These are phyloP conservation scores for Caiman crocodilus DNA, from an alignment of 2,797 vertebrate species.

Conservation along the genomic window DNA sequence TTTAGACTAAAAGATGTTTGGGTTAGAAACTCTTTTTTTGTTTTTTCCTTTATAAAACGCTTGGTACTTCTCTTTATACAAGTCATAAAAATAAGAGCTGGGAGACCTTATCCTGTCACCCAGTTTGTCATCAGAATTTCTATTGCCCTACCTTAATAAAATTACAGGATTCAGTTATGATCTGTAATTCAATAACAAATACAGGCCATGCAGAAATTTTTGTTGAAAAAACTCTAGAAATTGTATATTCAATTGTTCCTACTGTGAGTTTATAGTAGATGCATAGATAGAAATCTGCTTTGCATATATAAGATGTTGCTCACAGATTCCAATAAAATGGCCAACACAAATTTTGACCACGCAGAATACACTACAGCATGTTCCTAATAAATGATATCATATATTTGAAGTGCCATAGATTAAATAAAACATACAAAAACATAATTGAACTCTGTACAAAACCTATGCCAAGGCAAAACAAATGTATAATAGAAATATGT, in stretches of 20 bases:
- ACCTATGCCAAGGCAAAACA: rapidly evolving
- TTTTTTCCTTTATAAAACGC: not conserved
- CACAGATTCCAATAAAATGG: not conserved
- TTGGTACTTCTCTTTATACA: not conserved
- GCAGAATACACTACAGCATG: not conserved
- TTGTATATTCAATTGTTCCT: not conserved
- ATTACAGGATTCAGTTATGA: not conserved
- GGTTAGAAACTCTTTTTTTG: rapidly evolving
- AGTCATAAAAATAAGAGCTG: not conserved
- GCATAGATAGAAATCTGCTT: not conserved
- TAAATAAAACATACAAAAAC: not conserved
- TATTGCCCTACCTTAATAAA: not conserved
- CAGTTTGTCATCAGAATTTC: not conserved
- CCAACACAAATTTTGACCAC: not conserved
- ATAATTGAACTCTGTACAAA: not conserved
- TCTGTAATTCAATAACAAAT: not conserved
- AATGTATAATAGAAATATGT: rapidly evolving
- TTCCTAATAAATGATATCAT: not conserved
- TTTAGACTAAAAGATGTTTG: not conserved
- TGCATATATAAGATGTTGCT: not conserved
- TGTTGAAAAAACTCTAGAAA: not conserved
- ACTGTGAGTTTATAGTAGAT: not conserved
- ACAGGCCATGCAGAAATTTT: not conserved
- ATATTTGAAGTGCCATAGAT: not conserved
- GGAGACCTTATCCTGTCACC: rapidly evolving